These are phyloP conservation scores for Lycophotia porphyrea DNA, from an alignment of 2,888 invertebrate species.

Conservation along the genomic window DNA sequence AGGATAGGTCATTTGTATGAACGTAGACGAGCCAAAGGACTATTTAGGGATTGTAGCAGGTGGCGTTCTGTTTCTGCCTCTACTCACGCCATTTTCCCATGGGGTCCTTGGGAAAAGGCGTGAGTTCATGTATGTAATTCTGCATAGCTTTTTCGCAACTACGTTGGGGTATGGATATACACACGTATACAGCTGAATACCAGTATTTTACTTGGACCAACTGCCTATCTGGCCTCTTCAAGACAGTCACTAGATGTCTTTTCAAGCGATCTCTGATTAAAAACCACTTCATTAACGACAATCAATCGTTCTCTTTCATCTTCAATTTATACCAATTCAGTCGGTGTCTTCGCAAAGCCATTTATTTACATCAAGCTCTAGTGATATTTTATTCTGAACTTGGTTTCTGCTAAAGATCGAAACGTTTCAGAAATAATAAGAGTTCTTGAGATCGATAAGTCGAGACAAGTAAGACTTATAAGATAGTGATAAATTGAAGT, in stretches of 20 bases:
- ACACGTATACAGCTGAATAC: not conserved
- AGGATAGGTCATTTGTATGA: too few species aligned
- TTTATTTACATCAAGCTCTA: conserved; percentile 52
- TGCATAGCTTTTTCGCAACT: not conserved
- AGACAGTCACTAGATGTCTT: not conserved
- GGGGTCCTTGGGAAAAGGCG: too few species aligned
- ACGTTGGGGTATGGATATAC: not conserved
- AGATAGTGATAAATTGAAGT: conserved; percentile 42
- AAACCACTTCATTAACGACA: conserved; percentile 26
- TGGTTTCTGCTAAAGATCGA: conserved; percentile 21
- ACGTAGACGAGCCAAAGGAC: too few species aligned
- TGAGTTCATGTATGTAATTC: not conserved
- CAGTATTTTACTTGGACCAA: not conserved
- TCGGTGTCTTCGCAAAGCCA: conserved; percentile 31
- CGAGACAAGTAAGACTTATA: conserved; percentile 7
- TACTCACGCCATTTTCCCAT: too few species aligned
- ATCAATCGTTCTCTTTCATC: conserved; percentile 18
- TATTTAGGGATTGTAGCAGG: too few species aligned
- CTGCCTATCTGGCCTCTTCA: not conserved
- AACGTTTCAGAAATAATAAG: conserved; percentile 42
- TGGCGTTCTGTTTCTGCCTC: too few species aligned
- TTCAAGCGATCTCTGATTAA: not conserved
- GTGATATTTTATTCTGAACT: conserved; percentile 46
- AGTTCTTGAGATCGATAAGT: conserved; percentile 26
- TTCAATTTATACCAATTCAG: conserved; percentile 41